Conservation (phyloP, 2,888 invertebrate species). For the Lycophotia porphyrea region DNA sequence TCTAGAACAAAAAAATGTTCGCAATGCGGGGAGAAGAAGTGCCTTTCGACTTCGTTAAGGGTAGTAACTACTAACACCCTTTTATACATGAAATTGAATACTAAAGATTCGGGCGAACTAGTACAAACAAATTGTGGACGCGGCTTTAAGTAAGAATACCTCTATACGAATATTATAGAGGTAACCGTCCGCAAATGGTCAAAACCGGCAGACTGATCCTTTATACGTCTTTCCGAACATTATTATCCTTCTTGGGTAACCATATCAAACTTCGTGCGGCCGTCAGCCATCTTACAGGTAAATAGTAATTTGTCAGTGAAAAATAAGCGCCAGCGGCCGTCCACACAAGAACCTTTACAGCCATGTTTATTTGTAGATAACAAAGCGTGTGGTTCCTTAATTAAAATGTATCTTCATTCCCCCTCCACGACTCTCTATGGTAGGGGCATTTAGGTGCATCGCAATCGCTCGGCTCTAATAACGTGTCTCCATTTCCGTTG, state of each 20-base stretch:
- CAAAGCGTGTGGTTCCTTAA: neutral
- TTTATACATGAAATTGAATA: too few species aligned
- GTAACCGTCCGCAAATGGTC: neutral
- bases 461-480: conserved; percentile 66
- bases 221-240: neutral
- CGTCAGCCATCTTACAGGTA: neutral
- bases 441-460: conserved; percentile 55
- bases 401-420: conserved; percentile 18
- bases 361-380: conserved; percentile 3
- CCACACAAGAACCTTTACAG: neutral
- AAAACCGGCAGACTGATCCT: neutral
- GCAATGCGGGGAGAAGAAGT: too few species aligned
- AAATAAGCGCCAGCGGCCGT: neutral
- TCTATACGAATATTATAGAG: neutral
- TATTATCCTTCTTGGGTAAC: neutral
- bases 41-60: too few species aligned
- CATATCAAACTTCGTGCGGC: too few species aligned
- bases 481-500: conserved; percentile 69
- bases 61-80: too few species aligned
- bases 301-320: neutral
- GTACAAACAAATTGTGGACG: neutral
- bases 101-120: neutral
- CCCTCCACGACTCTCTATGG: conserved; percentile 10
- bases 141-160: neutral
- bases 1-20: too few species aligned